Evolutionary conservation across 2,113 vertebrate genomes (phyloP), one percentile per base, ranked within the genome.

Genomic region (Lepus americanus): DNA sequence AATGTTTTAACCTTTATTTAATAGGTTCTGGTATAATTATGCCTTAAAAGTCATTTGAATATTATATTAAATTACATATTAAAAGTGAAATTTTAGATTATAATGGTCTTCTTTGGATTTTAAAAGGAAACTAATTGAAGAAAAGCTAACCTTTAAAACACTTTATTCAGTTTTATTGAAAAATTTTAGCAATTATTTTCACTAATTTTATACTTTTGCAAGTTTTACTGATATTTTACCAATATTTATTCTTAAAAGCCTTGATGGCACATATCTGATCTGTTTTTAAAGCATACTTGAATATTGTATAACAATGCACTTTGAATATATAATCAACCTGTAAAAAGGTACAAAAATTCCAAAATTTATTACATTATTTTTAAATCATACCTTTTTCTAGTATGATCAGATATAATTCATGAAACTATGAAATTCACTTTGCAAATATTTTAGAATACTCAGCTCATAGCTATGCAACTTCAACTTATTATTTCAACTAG

Each of bases 41-140:
- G 25, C 25, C 25, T 55, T 80, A 70, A 87, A 83, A 63, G 4
- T 79, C 2, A 64, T 63, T 51, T 61, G 61, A 90, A 92, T 79
- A 89, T 74, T 31, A 39, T 39, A 87, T 73, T 73, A 36, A 92
- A 93, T 72, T 82, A 29, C 20, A 82, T 64, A 87, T 82, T 87
- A 84, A 72, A 84, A 78, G 49, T 94, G 19, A 64, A 70, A 59
- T 29, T 79, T 92, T 67, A 61, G 51, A n/a, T 80, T 51, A 80
- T 74, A 59, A 66, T 23, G 0, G 3, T 70, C 25, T n/a, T 12
- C 11, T 67, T 86, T 70, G 84, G 6, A 14, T 73, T 89, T 74
- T 33, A 51, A 87, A 74, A 94, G 11, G 10, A 70, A 85, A n/a
- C 3, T 25, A 55, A 36, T 69, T 76, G 11, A 86, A 76, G 27